Percentiles rank a stretch among this genome's conserved stretches.
Evolutionary conservation across 2,113 vertebrate species (phyloP).

Genomic region (Porphyrio hochstetteri): DNA sequence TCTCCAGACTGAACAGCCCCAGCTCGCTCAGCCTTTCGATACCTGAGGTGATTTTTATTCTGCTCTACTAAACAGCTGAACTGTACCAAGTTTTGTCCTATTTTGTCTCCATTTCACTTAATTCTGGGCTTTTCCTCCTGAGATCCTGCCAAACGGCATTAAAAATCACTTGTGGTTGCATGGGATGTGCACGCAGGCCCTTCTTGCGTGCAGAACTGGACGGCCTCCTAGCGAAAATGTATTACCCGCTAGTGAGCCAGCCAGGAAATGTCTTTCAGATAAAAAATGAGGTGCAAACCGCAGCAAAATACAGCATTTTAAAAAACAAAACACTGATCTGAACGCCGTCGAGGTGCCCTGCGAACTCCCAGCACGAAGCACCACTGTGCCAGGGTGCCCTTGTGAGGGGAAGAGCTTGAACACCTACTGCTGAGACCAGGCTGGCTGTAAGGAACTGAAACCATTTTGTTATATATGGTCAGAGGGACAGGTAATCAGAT

Average conservation of each 20-base stretch:
- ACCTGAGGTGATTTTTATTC: neutral
- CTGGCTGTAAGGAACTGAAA: neutral
- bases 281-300: neutral
- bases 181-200: neutral
- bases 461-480: neutral
- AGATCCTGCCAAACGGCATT: neutral
- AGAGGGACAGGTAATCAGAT: accelerated
- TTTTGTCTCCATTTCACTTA: neutral
- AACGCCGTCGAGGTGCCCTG: neutral
- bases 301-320: neutral
- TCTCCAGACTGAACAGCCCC: too few relatives aligned
- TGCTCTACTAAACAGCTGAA: neutral
- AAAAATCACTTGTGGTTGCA: neutral
- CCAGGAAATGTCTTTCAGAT: neutral
- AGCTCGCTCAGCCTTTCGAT: too few relatives aligned
- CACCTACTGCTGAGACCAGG: neutral
- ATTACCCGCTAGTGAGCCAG: neutral
- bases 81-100: neutral
- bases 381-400: accelerated
- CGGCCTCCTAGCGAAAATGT: neutral
- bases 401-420: neutral
- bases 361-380: accelerated
- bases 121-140: neutral
- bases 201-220: neutral
- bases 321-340: neutral